A percentile compares a stretch with the other conserved stretches of the same genome.
Conservation (phyloP, 2,888 invertebrate genomes). For the Brachypalpus laphriformis region DNA sequence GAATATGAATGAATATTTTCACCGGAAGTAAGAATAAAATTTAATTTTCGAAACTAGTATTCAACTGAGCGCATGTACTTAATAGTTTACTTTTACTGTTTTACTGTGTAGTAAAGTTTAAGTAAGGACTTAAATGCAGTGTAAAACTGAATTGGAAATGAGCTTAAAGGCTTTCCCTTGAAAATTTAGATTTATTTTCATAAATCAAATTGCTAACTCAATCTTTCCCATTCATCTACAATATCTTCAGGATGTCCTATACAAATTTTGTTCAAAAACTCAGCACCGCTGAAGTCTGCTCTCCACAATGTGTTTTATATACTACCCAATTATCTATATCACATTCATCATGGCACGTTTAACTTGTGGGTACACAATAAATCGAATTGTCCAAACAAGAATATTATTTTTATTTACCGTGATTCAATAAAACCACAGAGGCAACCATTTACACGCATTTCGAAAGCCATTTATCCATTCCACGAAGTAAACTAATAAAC, state of each 20-base stretch:
- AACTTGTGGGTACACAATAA: constrained; percentile 11
- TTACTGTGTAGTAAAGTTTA: neutral
- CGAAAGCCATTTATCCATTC: constrained; percentile 1
- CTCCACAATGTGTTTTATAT: neutral
- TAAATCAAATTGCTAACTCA: neutral
- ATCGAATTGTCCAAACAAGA: constrained; percentile 30
- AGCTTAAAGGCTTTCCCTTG: neutral
- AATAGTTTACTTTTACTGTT: neutral
- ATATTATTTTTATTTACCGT: constrained; percentile 26
- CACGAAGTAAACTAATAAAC: constrained; percentile 17
- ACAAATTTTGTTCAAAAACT: neutral
- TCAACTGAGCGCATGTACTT: neutral
- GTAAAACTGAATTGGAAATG: neutral
- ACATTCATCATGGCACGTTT: constrained; percentile 13
- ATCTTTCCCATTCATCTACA: no score
- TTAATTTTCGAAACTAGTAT: neutral
- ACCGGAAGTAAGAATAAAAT: neutral
- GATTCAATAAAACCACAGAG: constrained; percentile 15
- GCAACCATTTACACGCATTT: constrained; percentile 9
- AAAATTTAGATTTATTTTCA: neutral
- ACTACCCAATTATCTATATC: neutral
- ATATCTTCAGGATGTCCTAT: neutral
- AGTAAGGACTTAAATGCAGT: neutral
- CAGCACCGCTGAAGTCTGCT: neutral
- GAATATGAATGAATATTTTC: neutral